These are phyloP conservation scores for Meandrina meandrites DNA, from an alignment of 92 coral and sea anemone species.

Conservation along the genomic window DNA sequence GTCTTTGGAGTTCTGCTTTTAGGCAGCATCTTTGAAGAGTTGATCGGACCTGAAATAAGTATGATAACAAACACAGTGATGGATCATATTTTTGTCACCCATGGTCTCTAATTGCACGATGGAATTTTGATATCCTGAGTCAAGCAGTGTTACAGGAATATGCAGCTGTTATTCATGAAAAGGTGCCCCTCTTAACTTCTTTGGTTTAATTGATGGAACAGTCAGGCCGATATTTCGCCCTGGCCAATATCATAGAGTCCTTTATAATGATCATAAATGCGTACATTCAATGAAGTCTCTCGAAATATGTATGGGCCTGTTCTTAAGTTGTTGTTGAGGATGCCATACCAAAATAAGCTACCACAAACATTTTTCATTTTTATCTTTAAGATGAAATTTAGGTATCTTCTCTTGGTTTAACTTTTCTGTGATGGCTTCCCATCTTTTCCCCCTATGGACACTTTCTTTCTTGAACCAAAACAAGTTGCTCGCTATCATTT, in stretches of 20 bases:
- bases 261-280: constrained; percentile 17
- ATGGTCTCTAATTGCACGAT: constrained; percentile 20
- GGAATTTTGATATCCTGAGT: constrained; percentile 24
- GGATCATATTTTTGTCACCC: constrained; percentile 13
- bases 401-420: too few species aligned
- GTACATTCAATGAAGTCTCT: constrained; percentile 19
- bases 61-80: constrained; percentile 22
- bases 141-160: constrained; percentile 21
- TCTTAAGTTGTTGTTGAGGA: background rate
- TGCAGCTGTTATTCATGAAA: constrained; percentile 33
- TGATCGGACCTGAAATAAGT: constrained; percentile 15
- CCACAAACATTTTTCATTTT: background rate
- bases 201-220: constrained; percentile 29
- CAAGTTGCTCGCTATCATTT: too few species aligned
- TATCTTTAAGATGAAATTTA: too few species aligned
- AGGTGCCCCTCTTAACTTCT: constrained; percentile 27
- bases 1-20: too few species aligned
- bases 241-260: constrained; percentile 14
- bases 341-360: background rate
- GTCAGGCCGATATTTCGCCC: constrained; percentile 28
- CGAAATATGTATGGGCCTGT: constrained; percentile 19
- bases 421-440: too few species aligned
- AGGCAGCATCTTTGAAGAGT: too few species aligned
- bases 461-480: too few species aligned
- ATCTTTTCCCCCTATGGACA: too few species aligned